Evolutionary conservation across 2,888 invertebrate genomes (phyloP).

Genomic region (Gnatocerus cornutus): DNA sequence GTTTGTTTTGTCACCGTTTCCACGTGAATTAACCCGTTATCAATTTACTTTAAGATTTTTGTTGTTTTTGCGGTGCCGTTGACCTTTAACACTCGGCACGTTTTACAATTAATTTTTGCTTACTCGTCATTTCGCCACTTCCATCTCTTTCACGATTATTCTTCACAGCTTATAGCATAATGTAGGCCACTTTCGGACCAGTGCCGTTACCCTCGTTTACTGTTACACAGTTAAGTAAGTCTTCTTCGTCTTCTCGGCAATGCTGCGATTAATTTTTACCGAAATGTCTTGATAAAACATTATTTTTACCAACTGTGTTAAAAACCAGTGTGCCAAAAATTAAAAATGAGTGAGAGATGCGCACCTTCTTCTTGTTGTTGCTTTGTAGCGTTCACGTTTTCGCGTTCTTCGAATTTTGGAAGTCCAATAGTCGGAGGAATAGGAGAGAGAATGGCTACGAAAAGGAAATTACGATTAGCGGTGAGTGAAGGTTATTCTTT

Average conservation of each 20-base stretch:
- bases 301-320: constrained; percentile 1
- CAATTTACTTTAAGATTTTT: background rate
- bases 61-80: constrained; percentile 29
- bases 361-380: constrained; percentile 56
- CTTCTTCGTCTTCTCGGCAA: constrained; percentile 20
- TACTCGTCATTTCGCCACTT: constrained; percentile 32
- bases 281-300: constrained; percentile 36
- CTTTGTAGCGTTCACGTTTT: constrained; percentile 48
- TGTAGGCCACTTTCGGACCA: constrained; percentile 63
- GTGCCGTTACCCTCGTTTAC: constrained; percentile 63
- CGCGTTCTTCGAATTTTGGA: constrained; percentile 45
- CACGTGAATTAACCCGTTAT: constrained; percentile 5
- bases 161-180: constrained; percentile 43
- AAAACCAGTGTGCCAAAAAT: constrained; percentile 33
- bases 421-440: constrained; percentile 33
- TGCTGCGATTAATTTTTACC: constrained; percentile 35
- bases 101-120: constrained; percentile 38
- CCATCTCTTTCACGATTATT: constrained; percentile 39
- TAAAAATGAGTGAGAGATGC: constrained; percentile 61
- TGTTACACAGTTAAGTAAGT: constrained; percentile 56
- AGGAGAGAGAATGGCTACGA: constrained; percentile 28
- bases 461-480: constrained; percentile 14
- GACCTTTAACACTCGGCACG: constrained; percentile 21
- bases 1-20: background rate
- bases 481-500: constrained; percentile 8